phyloP scores from a whole-genome alignment of 2,113 vertebrate genomes.

The Peromyscus polionotus region DNA sequence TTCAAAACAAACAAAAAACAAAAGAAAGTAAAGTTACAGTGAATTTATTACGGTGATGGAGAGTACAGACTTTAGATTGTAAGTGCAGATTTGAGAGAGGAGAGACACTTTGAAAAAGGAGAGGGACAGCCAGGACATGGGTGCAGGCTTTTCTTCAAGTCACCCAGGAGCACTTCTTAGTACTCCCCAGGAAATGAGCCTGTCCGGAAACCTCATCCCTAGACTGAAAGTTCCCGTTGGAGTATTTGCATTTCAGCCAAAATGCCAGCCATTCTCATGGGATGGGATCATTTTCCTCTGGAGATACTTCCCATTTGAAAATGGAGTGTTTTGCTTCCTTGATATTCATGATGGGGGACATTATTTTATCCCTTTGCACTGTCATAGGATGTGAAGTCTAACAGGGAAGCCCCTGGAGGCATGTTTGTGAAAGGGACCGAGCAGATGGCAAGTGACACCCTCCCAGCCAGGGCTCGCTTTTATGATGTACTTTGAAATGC shows the following conservation, averaged over 20 bases:
- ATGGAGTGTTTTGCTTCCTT: conserved; percentile 50
- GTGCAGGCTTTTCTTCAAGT: not conserved
- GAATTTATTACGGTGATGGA: not conserved
- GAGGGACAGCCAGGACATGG: not conserved
- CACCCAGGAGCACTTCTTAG: not conserved
- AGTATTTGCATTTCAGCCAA: conserved; percentile 57
- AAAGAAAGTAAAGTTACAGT: not conserved
- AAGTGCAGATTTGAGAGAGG: not conserved
- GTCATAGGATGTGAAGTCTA: conserved; percentile 55
- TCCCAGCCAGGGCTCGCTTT: conserved; percentile 66
- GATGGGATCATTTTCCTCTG: conserved; percentile 38
- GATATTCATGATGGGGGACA: conserved; percentile 5
- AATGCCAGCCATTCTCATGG: conserved; percentile 61
- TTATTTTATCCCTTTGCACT: conserved; percentile 54
- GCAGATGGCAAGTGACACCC: conserved; percentile 69
- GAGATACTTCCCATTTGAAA: conserved; percentile 68
- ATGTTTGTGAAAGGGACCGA: conserved; percentile 56
- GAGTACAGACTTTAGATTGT: not conserved
- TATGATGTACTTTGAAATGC: conserved; percentile 73
- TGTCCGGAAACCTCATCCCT: conserved; percentile 28
- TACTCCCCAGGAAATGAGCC: not conserved
- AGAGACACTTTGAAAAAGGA: not conserved
- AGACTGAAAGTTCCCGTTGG: not conserved
- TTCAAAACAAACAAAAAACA: not conserved
- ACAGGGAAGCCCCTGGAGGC: conserved; percentile 47